These are phyloP conservation scores for Caenorhabditis sp. DNA, from an alignment of 2,888 invertebrate genomes.

Conservation along the genomic window DNA sequence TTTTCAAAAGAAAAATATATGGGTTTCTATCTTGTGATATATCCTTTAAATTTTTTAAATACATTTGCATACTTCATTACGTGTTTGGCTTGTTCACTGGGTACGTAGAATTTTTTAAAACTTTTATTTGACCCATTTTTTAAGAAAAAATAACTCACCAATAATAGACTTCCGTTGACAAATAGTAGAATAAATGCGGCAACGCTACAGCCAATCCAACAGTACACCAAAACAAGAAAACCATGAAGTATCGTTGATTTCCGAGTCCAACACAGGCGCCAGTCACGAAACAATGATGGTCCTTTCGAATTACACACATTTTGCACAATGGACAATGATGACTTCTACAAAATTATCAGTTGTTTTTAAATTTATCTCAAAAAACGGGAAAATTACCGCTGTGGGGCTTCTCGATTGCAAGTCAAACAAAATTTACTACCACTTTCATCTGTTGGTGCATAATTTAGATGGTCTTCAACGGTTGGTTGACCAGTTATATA, in stretches of 20 bases:
- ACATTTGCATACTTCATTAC: no score
- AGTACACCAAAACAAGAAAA: constrained; percentile 71
- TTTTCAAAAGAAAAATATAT: no score
- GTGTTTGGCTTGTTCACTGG: no score
- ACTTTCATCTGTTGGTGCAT: constrained; percentile 33
- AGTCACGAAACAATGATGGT: constrained; percentile 73
- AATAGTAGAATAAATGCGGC: constrained; percentile 44
- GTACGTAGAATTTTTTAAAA: no score
- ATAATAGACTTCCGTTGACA: constrained; percentile 52
- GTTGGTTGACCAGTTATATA: constrained; percentile 28
- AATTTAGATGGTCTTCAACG: constrained; percentile 30
- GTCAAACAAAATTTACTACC: constrained; percentile 57
- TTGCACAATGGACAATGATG: constrained; percentile 73
- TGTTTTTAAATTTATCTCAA: background rate
- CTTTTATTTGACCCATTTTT: background rate
- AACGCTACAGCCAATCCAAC: constrained; percentile 58
- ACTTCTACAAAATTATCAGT: constrained; percentile 38
- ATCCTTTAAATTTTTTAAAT: no score
- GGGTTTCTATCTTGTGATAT: no score
- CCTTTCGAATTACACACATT: constrained; percentile 72
- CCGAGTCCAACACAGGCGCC: constrained; percentile 73
- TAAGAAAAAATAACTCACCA: constrained; percentile 36
- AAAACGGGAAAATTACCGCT: constrained; percentile 19
- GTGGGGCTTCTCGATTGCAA: constrained; percentile 60
- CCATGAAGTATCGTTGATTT: constrained; percentile 73